Evolutionary conservation across 2,797 vertebrate genomes (phyloP).

Genomic region (Erethizon dorsatum): DNA sequence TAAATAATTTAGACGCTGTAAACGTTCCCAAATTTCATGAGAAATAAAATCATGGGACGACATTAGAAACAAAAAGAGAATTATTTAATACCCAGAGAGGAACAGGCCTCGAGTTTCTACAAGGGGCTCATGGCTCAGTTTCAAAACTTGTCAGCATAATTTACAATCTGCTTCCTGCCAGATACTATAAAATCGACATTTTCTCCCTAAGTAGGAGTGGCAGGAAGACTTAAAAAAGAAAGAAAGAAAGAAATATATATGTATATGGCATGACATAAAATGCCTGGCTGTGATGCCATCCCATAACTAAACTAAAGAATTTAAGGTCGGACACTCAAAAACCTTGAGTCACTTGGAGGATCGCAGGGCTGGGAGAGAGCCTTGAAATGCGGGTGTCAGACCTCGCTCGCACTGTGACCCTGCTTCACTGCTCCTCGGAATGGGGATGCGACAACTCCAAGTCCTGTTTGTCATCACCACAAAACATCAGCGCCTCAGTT

Average conservation of each 20-base stretch:
- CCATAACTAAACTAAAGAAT: background rate
- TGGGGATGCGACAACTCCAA: background rate
- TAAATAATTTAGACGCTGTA: slow-evolving; percentile 74
- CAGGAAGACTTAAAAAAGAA: background rate
- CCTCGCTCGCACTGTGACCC: background rate
- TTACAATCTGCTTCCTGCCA: background rate
- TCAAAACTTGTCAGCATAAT: background rate
- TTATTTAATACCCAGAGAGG: slow-evolving; percentile 52
- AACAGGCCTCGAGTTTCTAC: background rate
- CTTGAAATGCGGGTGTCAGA: slow-evolving; percentile 6
- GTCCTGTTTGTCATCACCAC: background rate
- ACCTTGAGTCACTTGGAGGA: background rate
- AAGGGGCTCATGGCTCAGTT: background rate
- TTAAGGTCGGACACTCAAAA: background rate
- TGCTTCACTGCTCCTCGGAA: background rate
- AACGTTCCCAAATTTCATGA: slow-evolving; percentile 76
- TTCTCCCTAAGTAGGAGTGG: background rate
- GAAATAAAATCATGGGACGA: slow-evolving; percentile 80
- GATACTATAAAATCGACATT: background rate
- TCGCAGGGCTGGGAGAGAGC: background rate
- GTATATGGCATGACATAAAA: background rate
- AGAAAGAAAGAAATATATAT: background rate
- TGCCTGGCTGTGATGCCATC: background rate
- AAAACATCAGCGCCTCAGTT: background rate
- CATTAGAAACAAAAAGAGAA: slow-evolving; percentile 67